A percentile compares a stretch with the other conserved stretches of the same genome.
Conservation (phyloP, 2,888 invertebrate species). For the Meloe dianella region DNA sequence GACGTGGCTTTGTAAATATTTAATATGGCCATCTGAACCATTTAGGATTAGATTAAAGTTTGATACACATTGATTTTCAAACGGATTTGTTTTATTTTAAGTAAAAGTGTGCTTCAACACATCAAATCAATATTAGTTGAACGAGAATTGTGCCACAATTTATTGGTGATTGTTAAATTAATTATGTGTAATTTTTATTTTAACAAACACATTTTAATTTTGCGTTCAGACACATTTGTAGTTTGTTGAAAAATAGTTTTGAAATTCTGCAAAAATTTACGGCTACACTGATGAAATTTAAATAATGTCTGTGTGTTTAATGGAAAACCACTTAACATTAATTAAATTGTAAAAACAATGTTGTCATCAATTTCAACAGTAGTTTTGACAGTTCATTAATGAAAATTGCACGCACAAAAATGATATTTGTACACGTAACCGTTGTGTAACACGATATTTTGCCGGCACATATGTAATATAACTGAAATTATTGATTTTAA, state of each 20-base stretch:
- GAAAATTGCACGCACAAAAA: background rate
- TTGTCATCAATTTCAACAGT: background rate
- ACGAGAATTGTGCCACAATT: too few species aligned
- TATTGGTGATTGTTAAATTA: background rate
- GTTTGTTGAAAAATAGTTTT: slow-evolving; percentile 24
- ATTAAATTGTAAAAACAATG: background rate
- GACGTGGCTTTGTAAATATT: slow-evolving; percentile 4
- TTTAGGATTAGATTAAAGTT: slow-evolving; percentile 11
- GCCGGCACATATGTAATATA: too few species aligned
- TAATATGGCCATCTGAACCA: background rate
- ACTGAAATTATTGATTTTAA: too few species aligned
- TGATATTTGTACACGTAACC: background rate
- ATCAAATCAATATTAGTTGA: too few species aligned
- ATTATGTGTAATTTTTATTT: background rate
- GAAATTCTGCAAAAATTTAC: slow-evolving; percentile 25
- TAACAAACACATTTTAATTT: background rate
- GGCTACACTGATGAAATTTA: slow-evolving; percentile 23
- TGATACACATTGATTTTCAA: background rate
- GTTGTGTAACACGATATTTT: background rate
- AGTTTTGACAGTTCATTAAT: background rate
- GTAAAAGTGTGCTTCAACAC: too few species aligned
- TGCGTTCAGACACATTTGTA: slow-evolving; percentile 23
- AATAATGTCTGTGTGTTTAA: slow-evolving; percentile 7
- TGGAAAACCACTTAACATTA: background rate
- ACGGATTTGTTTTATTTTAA: background rate